A percentile compares a stretch with the other conserved stretches of the same genome.
These are phyloP conservation scores for Danio tinwini DNA, from an alignment of 2,797 vertebrate species.

Conservation along the genomic window DNA sequence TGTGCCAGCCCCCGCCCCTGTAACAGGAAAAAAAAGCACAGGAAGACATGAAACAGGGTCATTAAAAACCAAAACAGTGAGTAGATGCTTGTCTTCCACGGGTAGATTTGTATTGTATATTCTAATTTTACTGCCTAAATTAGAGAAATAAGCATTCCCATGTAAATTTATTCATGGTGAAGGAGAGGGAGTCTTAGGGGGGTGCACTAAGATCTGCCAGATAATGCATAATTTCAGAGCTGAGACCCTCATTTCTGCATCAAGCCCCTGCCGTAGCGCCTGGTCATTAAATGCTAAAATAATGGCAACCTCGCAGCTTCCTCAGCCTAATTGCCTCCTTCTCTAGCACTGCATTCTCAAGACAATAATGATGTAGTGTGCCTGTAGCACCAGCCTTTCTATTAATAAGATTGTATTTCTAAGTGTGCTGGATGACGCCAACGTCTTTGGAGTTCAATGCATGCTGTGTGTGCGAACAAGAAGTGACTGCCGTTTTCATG, in stretches of 20 bases:
- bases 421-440: conserved; percentile 68
- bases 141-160: conserved; percentile 82
- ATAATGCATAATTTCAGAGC: conserved; percentile 87
- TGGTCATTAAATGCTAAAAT: conserved; percentile 89
- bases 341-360: conserved; percentile 81
- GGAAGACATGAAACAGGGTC: conserved; percentile 72
- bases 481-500: conserved; percentile 65
- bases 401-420: conserved; percentile 82
- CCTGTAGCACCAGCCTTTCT: conserved; percentile 70
- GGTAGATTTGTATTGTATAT: conserved; percentile 86
- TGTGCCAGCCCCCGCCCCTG: conserved; percentile 60
- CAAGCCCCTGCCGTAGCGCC: conserved; percentile 78
- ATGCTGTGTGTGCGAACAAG: conserved; percentile 40
- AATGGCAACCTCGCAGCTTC: conserved; percentile 85
- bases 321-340: conserved; percentile 84
- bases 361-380: conserved; percentile 84
- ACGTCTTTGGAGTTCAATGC: conserved; percentile 66
- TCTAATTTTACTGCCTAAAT: conserved; percentile 86
- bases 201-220: conserved; percentile 80
- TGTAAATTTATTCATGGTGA: conserved; percentile 86
- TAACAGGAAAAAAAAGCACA: conserved; percentile 73
- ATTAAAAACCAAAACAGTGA: conserved; percentile 80
- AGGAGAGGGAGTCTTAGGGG: conserved; percentile 72
- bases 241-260: conserved; percentile 83
- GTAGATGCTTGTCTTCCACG: conserved; percentile 77